These are phyloP conservation scores for Meteorus cinctellus DNA, from an alignment of 2,888 invertebrate species.

Conservation along the genomic window DNA sequence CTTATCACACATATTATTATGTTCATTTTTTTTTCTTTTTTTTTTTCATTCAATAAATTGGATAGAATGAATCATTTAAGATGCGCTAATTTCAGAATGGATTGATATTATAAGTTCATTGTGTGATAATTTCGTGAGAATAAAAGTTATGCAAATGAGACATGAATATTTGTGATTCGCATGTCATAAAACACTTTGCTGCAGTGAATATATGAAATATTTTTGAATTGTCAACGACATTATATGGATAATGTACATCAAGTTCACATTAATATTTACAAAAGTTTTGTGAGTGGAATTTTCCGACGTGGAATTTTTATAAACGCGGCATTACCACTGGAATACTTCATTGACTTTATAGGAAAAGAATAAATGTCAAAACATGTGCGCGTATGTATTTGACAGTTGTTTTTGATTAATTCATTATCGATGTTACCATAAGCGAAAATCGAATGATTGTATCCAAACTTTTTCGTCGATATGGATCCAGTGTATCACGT, in stretches of 20 bases:
- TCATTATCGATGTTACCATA: not conserved
- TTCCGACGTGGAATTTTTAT: too few relatives aligned
- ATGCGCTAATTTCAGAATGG: not conserved
- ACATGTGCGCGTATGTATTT: not conserved
- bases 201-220: too few relatives aligned
- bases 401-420: not conserved
- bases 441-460: not conserved
- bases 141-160: not conserved
- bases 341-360: too few relatives aligned
- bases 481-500: not conserved
- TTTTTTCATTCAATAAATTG: too few relatives aligned
- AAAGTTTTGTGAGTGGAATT: too few relatives aligned
- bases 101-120: not conserved
- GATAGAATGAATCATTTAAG: too few relatives aligned
- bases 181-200: not conserved
- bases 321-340: too few relatives aligned
- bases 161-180: not conserved
- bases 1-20: too few relatives aligned
- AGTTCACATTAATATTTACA: too few relatives aligned
- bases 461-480: not conserved
- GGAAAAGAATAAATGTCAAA: not conserved
- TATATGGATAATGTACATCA: too few relatives aligned
- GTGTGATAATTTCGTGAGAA: not conserved
- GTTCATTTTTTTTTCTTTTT: too few relatives aligned
- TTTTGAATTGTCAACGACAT: too few relatives aligned